These are phyloP conservation scores for Ariolimax columbianus DNA, from an alignment of 2,888 invertebrate genomes.

Conservation along the genomic window DNA sequence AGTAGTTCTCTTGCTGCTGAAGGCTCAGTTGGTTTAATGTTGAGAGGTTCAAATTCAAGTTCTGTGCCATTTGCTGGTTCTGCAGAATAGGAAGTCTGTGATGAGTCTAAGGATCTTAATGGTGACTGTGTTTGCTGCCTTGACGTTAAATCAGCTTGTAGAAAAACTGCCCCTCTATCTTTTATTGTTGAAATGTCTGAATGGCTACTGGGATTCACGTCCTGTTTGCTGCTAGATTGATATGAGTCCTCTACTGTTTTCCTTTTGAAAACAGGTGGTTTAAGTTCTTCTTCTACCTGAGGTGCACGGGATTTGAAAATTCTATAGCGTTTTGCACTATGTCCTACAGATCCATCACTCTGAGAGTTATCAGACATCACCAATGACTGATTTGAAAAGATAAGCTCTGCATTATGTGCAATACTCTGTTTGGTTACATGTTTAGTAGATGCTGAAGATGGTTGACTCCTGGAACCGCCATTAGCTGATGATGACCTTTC, in stretches of 20 bases:
- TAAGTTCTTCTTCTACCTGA: conserved; percentile 32
- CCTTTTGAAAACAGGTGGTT: conserved; percentile 29
- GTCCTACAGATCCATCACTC: conserved; percentile 22
- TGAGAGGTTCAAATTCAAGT: background rate
- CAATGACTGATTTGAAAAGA: background rate
- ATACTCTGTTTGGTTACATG: background rate
- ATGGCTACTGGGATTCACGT: conserved; percentile 35
- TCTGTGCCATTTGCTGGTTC: conserved; percentile 15
- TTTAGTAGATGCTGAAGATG: conserved; percentile 19
- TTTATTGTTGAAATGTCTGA: background rate
- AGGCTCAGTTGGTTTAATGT: conserved; percentile 29
- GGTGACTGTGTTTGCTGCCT: background rate
- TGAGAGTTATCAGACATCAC: conserved; percentile 10
- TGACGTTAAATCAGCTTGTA: background rate
- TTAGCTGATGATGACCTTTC: background rate
- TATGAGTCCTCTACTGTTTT: conserved; percentile 10
- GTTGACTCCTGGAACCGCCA: background rate
- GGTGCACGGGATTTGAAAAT: conserved; percentile 58
- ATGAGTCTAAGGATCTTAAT: background rate
- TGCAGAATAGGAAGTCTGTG: conserved; percentile 8
- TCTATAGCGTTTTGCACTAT: conserved; percentile 51
- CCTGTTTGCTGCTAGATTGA: background rate
- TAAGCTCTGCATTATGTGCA: background rate
- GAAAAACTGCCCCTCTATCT: background rate
- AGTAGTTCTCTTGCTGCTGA: conserved; percentile 28